These are phyloP conservation scores for Apocrypta bakeri DNA, from an alignment of 1,140 invertebrate species.

Conservation along the genomic window DNA sequence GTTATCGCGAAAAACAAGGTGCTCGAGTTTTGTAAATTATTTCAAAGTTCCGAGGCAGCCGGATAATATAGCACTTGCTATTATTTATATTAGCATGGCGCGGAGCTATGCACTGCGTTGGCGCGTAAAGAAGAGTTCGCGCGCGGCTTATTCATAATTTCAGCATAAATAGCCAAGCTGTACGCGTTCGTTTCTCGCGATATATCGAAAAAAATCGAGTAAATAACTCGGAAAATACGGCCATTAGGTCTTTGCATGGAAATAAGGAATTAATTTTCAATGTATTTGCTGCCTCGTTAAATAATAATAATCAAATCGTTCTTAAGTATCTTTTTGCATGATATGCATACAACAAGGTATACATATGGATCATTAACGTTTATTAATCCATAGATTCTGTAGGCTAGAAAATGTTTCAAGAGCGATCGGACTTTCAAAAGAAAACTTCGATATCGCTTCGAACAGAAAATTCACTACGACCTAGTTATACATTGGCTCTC, in stretches of 20 bases:
- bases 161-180: constrained; percentile 4
- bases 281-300: too few relatives aligned
- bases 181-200: not conserved
- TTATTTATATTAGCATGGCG: constrained; percentile 35
- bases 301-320: not conserved
- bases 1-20: constrained; percentile 3
- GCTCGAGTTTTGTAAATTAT: constrained; percentile 21
- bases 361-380: too few relatives aligned
- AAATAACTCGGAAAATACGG: not conserved
- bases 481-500: too few relatives aligned
- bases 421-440: too few relatives aligned
- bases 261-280: not conserved
- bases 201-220: not conserved
- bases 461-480: too few relatives aligned
- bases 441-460: too few relatives aligned
- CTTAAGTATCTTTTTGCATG: not conserved
- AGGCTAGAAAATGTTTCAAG: too few relatives aligned
- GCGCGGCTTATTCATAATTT: constrained; percentile 16
- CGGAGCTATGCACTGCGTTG: not conserved
- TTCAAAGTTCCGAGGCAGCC: not conserved
- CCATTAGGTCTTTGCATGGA: not conserved
- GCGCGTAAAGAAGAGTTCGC: not conserved
- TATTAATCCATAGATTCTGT: too few relatives aligned
- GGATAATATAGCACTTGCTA: constrained; percentile 7
- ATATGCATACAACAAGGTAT: too few relatives aligned